Evolutionary conservation across 2,797 vertebrate species (phyloP).

Genomic region (Sebastes steindachneri): DNA sequence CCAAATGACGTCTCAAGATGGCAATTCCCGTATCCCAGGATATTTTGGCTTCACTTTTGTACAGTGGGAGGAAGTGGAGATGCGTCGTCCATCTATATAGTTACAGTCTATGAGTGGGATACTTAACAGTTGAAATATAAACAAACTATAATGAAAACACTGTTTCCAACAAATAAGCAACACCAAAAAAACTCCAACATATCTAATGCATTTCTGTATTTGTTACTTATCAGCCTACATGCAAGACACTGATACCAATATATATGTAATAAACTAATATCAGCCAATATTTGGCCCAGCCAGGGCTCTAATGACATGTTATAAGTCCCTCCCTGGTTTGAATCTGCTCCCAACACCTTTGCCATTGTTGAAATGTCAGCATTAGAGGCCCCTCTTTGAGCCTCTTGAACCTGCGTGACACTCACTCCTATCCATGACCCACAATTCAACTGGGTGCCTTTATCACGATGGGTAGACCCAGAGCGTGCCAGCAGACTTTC

Average conservation of each 20-base stretch:
- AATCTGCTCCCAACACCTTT: conserved; percentile 7
- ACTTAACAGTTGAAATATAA: background rate
- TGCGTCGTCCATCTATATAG: background rate
- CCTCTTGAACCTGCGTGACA: conserved; percentile 26
- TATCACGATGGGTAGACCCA: conserved; percentile 5
- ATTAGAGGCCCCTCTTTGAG: conserved; percentile 6
- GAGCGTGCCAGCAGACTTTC: conserved; percentile 21
- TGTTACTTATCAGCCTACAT: background rate
- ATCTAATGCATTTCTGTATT: background rate
- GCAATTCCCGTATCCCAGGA: fast-evolving
- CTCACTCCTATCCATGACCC: conserved; percentile 14
- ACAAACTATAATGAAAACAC: background rate
- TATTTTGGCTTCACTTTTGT: too few relatives aligned
- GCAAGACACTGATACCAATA: background rate
- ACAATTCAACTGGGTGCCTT: conserved; percentile 23
- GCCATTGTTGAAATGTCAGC: background rate
- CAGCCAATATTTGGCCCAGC: background rate
- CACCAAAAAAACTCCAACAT: background rate
- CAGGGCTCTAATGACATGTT: background rate
- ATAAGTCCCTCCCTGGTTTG: background rate
- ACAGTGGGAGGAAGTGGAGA: too few relatives aligned
- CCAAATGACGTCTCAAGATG: too few relatives aligned
- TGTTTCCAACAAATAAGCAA: background rate
- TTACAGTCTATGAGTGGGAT: background rate
- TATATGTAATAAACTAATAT: background rate